These are phyloP conservation scores for Leptopterna dolabrata DNA, from an alignment of 2,888 invertebrate genomes.

Conservation along the genomic window DNA sequence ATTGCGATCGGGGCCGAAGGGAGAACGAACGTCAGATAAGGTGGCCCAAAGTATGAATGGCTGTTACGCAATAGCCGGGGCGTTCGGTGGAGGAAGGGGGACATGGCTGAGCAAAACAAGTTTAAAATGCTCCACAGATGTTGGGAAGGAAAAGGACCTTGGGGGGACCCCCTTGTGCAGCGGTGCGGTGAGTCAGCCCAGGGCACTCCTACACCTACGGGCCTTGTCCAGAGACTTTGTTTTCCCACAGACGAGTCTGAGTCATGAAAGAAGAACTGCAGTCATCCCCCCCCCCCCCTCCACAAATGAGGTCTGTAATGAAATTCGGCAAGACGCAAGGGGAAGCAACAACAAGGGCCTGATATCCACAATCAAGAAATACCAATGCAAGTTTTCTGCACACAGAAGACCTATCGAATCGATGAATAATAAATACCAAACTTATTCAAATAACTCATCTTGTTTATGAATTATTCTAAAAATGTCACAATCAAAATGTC, in stretches of 20 bases:
- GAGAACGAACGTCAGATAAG: constrained; percentile 7
- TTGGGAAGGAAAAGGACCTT: not conserved
- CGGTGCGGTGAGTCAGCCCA: constrained; percentile 14
- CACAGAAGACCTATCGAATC: no score
- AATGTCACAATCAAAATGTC: no score
- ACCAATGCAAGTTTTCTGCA: no score
- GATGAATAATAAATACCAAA: no score
- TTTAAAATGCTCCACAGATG: constrained; percentile 29
- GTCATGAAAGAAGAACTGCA: not conserved
- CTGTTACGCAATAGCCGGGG: not conserved
- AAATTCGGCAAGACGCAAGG: no score
- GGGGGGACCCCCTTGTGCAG: not conserved
- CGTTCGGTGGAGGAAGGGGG: not conserved
- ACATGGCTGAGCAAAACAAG: not conserved
- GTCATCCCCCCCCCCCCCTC: not conserved
- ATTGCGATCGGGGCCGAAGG: not conserved
- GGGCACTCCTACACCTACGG: not conserved
- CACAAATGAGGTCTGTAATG: no score
- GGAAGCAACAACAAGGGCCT: no score
- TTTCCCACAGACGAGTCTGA: not conserved
- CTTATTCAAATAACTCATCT: no score
- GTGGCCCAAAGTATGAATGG: not conserved
- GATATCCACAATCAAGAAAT: no score
- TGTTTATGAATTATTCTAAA: no score
- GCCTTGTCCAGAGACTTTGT: not conserved